Evolutionary conservation across 2,888 invertebrate genomes (phyloP), one percentile per base, ranked within the genome.

Genomic region (Molanna angustata): DNA sequence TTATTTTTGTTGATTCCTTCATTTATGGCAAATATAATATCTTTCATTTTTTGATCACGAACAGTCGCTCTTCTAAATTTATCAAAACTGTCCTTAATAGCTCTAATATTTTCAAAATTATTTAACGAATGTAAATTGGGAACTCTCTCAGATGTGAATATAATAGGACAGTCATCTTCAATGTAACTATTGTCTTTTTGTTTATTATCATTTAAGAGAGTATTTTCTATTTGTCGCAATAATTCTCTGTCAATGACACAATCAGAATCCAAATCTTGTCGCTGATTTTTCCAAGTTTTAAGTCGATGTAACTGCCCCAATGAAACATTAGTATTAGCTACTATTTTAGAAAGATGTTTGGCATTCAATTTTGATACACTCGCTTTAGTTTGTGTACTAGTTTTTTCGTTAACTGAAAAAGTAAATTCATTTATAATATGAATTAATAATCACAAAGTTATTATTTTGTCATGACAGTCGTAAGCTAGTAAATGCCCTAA

Each of bases 341-440:
- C 80, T 50, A 89, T 74, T 58, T 83, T 74, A 11, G 86, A 82
- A 3, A 90, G 67, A 64, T 87, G 84, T 47, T 78, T 74, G 4
- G 86, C 80, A 62, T 79, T 82, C 22, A 90, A 68, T 62, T 83
- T 86, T 60, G 80, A 80, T 9, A 90, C 80, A 14, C 80, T 76
- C 1, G 88, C 84, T 65, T 81, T 84, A 14, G 79, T 80, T 70
- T 86, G 83, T 45, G 72, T 83, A 64, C 75, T 75, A 46, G 74
- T 75, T 49, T 74, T 71, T 41, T 82, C 73, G 22, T 83, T 83
- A 51, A 89, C 89, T 89, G 61, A 52, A 67, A 67, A 14, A 40
- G 9, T 18, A 14, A 27, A 20, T 46, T 7, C 31, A 46, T 19
- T 37, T 27, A 18, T 20, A 27, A 7, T 9, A 52, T 31, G 49